Base-by-base conservation (phyloP, 2,113 vertebrate genomes). In the Sander lucioperca region DNA sequence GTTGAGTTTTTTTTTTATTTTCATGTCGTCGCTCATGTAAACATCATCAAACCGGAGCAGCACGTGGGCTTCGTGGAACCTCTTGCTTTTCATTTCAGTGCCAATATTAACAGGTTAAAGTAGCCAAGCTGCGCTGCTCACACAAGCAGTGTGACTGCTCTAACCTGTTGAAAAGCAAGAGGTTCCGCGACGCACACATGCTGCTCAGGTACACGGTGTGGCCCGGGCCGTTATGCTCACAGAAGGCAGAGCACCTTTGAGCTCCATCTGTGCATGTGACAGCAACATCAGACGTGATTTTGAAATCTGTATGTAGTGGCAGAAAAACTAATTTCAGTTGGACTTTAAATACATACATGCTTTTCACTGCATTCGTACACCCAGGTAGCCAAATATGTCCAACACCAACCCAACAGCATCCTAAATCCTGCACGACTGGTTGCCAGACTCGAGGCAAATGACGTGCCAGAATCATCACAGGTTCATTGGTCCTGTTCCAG, bases 401-500 rank as follows among this genome's bases (percentile, higher is more conserved):
- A 5, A 59, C 18, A n/a, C 16, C 45, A 5, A 59, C n/a, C 50
- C 30, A 45, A 10, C 19, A 69, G 36, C 56, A 23, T 23, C 25
- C 15, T 21, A 25, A 64, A 43, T 58, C 43, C 12, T 27, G 27
- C 5, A 4, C 0, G 11, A 16, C 9, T 16, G 48, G 50, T 30
- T 69, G 71, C 66, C 67, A 71, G 61, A 81, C 39, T 82, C 2
- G 7, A 79, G 70, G 76, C 47, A 12, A 62, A 72, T 48, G 12
- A 53, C 50, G 66, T 45, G 25, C 63, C 30, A 74, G 54, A 68
- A 43, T n/a, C 51, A 2, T 72, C 58, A 48, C 76, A 33, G 68
- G 56, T 66, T 66, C 45, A 36, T 30, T 81, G 74, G 64, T 73
- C 72, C 48, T 36, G 13, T 39, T 90, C 62, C 79, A 88, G 74